These are phyloP conservation scores for Apis laboriosa DNA, from an alignment of 1,140 invertebrate genomes.

Conservation along the genomic window DNA sequence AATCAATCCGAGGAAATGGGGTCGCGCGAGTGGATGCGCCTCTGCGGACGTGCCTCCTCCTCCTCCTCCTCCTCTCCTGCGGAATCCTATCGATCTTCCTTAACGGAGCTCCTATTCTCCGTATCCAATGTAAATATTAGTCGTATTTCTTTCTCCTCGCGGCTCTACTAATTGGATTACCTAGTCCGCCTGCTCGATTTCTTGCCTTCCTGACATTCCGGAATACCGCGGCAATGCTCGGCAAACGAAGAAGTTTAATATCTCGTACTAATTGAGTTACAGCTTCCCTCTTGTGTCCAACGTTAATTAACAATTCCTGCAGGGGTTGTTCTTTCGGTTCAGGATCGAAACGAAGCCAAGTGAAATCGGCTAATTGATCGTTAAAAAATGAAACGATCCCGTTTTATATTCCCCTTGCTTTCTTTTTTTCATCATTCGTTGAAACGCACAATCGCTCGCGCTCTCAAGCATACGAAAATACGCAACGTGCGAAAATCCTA, in stretches of 20 bases:
- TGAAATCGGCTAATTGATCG: too few relatives aligned
- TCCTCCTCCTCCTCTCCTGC: neutral
- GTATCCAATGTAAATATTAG: neutral
- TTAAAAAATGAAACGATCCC: too few relatives aligned
- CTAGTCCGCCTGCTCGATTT: neutral
- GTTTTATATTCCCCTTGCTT: too few relatives aligned
- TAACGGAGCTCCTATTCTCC: neutral
- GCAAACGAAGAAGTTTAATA: neutral
- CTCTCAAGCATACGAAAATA: too few relatives aligned
- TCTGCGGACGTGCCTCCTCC: conserved; percentile 14
- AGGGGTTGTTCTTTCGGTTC: too few relatives aligned
- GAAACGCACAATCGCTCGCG: too few relatives aligned
- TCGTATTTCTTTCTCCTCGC: neutral
- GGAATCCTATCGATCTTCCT: conserved; percentile 26
- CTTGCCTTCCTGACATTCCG: neutral
- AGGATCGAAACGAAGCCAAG: too few relatives aligned
- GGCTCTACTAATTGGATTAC: neutral
- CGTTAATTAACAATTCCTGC: too few relatives aligned
- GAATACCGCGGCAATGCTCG: neutral
- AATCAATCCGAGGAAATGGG: conserved; percentile 30
- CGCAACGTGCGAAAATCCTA: too few relatives aligned
- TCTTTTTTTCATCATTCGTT: too few relatives aligned
- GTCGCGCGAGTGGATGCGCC: conserved; percentile 19
- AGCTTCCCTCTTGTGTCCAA: neutral
- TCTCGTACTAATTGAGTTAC: neutral